Base-by-base conservation (phyloP, 2,797 vertebrate genomes). In the Florisuga fusca region DNA sequence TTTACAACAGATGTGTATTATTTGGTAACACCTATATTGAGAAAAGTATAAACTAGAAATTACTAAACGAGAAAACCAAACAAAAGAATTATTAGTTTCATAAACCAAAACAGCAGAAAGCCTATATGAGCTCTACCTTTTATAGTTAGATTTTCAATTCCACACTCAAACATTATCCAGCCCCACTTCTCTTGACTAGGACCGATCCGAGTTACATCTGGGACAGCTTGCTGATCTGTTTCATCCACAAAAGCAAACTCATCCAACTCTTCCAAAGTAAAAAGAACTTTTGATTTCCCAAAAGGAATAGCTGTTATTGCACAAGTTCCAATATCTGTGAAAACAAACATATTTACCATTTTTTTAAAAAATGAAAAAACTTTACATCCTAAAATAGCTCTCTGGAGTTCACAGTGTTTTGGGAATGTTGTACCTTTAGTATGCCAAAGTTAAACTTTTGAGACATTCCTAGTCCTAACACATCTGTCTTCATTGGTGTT, bases 91-190 rank as follows among this genome's bases (percentile, higher is more conserved):
- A 3, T 9, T 62, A 48, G 22, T 36, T 41, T 63, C 36, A 64
- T 38, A 20, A 54, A 79, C 26, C 5, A 76, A 46, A 84, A 31
- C 15, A 45, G 57, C 9, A 54, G 1, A 27, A 87, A 84, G 19
- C 15, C 33, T 50, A 58, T 9, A 46, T n/a, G 34, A 86, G 15
- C 5, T 80, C 91, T 96, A 99, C 99, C 99, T 99, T 99, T 99
- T 71, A 99, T 98, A 8, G 99, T 99, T 93, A 99, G 98, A 96
- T 99, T 99, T 97, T 99, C 99, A 77, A 99, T 99, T 94, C 99
- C 99, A 94, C 99, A 99, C 97, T 99, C 99, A 57, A 99, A 99
- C 99, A 99, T 99, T 91, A 99, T 99, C 99, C 99, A 99, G 17
- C 99, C 99, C 99, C 99, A 99, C 94, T 99, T 99, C 97, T 99